Evolutionary conservation across 2,797 vertebrate species (phyloP), one percentile per base, ranked within the genome.

Genomic region (Lindbergichthys nudifrons): DNA sequence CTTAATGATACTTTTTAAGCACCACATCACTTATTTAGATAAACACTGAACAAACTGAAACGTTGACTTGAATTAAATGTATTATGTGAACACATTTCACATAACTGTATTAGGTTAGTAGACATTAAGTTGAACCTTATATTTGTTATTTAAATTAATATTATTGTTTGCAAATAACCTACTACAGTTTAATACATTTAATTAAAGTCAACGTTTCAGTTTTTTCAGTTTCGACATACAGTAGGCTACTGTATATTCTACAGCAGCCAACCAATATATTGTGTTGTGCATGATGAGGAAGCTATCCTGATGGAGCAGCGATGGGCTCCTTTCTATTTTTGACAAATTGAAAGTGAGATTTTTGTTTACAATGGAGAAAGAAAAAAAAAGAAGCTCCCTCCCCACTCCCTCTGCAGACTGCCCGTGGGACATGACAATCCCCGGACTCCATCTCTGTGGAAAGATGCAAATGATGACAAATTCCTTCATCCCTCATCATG

Each of bases 391-490:
- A 36, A 9, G 7, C 32, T 64, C 18, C 48, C 18, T 61, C 53
- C 85, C 92, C 94, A 92, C 92, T 95, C 93, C 93, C 91, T 94
- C 90, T 92, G 89, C 90, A 95, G 94, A 96, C 93, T 95, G 95
- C 96, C 95, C 89, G 86, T 94, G 93, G 95, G 95, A 94, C 89
- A 95, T 94, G 96, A 94, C 94, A 93, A 93, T 89, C 92, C 88
- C 76, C 87, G 92, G 92, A 89, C 92, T 58, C 73, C 91, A 93
- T 96, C 93, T 95, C 95, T 95, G 94, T 92, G 93, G 94, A 94
- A 95, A 93, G 94, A 96, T 95, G 95, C 94, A 96, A 96, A 96
- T 95, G 93, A 96, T 96, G 96, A 96, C 95, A 96, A 96, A 96
- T 95, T 95, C 95, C 92, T 96, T 96, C 95, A 95, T 94, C 92